A percentile compares a stretch with the other conserved stretches of the same genome.
Conservation (phyloP, 53 echinoderm and acorn worm genomes). For the Zoroaster sp. region DNA sequence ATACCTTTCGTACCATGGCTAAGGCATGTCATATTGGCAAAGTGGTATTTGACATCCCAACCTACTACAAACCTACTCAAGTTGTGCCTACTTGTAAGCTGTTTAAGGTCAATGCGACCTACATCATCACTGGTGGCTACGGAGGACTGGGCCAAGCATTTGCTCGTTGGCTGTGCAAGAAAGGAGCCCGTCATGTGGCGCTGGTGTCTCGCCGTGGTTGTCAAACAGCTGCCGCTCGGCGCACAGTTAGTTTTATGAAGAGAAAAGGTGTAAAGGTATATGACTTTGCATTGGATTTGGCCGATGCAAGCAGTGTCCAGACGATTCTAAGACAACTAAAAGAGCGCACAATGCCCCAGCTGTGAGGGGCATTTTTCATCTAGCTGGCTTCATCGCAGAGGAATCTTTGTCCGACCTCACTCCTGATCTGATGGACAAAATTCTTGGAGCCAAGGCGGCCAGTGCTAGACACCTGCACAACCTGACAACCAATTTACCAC, state of each 20-base stretch:
- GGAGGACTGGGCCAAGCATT: conserved; percentile 70
- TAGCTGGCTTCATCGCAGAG: conserved; percentile 63
- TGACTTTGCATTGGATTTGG: conserved; percentile 37
- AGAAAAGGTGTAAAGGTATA: conserved; percentile 61
- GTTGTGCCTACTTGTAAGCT: conserved; percentile 42
- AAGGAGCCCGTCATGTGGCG: conserved; percentile 82
- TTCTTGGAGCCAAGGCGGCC: conserved; percentile 4
- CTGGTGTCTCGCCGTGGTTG: conserved; percentile 62
- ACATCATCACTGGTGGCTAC: conserved; percentile 72
- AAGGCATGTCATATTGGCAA: conserved; percentile 62
- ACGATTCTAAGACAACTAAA: neutral
- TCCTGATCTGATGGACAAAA: neutral
- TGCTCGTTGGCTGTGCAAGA: conserved; percentile 76
- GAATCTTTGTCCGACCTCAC: conserved; percentile 57
- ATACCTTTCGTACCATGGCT: conserved; percentile 45
- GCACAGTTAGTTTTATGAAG: conserved; percentile 64
- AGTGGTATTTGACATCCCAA: conserved; percentile 36
- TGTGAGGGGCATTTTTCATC: conserved; percentile 69
- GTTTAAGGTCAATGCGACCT: conserved; percentile 74
- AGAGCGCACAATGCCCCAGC: conserved; percentile 29
- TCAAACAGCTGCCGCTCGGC: conserved; percentile 31
- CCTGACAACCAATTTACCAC: conserved; percentile 50
- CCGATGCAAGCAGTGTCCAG: neutral
- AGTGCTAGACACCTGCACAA: conserved; percentile 46
- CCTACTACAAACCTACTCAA: neutral